Base-by-base conservation (phyloP, 2,888 invertebrate species). In the Pseudanteris insignis region DNA sequence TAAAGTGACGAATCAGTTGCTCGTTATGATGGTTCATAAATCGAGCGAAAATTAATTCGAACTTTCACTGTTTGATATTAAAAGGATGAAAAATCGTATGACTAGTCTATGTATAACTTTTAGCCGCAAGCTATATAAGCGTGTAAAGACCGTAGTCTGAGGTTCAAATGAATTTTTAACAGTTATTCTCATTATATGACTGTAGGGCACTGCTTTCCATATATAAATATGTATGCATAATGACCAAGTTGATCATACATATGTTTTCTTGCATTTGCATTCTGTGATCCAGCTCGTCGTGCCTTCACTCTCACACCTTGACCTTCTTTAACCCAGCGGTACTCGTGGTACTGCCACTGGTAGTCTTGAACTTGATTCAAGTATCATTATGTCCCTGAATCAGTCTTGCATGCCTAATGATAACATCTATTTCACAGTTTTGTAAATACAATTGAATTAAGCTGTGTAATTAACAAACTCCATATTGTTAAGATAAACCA, bases 261-360 rank as follows among this genome's bases (percentile, higher is more conserved):
- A 37, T 41, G 43, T 38, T 60, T 53, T 29, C 46, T 13, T 25
- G 46, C 46, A 46, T 60, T 60, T 47, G 53, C 43, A 53, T 43
- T 60, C 47, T 47, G 37, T 53, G 40, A 36, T 46, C 46, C 48
- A 44, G 41, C 59, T 54, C 62, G 25, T 37, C 15, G 55, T 67
- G 46, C 69, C 66, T 67, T 67, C 67, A 66, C 68, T 71, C 70
- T 69, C 67, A 65, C 67, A 71, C 71, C 71, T 72, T 72, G 71
- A 72, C 70, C 69, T 69, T 69, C 58, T 65, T 67, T 67, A 71
- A 71, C 70, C 70, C 67, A 68, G 71, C 51, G 32, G 36, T 36
- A 41, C 59, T 41, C 29, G 14, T 12, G 41, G 30, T 46, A 51
- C 50, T 33, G 38, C 36, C 28, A 32, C 13, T 29, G 26, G 34